Conservation (phyloP, 2,797 vertebrate species). For the Brachyalestes nurse region DNA sequence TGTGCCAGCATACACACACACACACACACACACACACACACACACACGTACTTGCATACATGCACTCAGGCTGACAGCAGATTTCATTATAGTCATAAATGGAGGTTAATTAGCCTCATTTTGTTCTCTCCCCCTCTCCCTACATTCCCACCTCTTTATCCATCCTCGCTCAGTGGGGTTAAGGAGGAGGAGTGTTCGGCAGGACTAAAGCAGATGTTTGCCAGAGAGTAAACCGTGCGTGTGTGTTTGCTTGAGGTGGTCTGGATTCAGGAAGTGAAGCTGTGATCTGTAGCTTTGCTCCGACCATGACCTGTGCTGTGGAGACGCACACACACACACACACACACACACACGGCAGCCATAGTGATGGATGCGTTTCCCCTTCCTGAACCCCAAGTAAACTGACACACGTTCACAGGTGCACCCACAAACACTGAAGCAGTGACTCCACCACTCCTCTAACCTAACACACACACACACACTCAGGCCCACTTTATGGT, state of each 20-base stretch:
- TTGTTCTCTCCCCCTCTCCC: not conserved
- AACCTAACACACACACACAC: slow-evolving; percentile 20
- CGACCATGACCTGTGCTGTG: slow-evolving; percentile 22
- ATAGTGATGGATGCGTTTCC: slow-evolving; percentile 40
- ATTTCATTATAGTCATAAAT: slow-evolving; percentile 7
- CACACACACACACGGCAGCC: slow-evolving; percentile 28
- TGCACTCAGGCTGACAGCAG: not conserved
- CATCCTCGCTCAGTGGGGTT: slow-evolving; percentile 10
- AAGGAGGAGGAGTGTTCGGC: no score
- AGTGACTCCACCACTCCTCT: slow-evolving; percentile 6
- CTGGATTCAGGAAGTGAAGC: slow-evolving; percentile 21
- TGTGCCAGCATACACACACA: not conserved
- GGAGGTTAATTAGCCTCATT: slow-evolving; percentile 2
- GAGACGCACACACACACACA: slow-evolving; percentile 4
- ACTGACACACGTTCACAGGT: slow-evolving; percentile 37
- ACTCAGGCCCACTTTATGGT: slow-evolving; percentile 6
- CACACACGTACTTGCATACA: not conserved
- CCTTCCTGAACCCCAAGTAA: slow-evolving; percentile 21
- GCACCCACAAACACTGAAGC: slow-evolving; percentile 34
- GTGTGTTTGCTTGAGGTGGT: slow-evolving; percentile 34
- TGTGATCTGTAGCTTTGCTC: slow-evolving; percentile 26
- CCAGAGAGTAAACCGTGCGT: not conserved
- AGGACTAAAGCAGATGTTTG: slow-evolving; percentile 1
- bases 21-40: slow-evolving; percentile 17
- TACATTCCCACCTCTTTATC: not conserved